phyloP scores from a whole-genome alignment of 2,797 vertebrate genomes.

The Gouania willdenowi region DNA sequence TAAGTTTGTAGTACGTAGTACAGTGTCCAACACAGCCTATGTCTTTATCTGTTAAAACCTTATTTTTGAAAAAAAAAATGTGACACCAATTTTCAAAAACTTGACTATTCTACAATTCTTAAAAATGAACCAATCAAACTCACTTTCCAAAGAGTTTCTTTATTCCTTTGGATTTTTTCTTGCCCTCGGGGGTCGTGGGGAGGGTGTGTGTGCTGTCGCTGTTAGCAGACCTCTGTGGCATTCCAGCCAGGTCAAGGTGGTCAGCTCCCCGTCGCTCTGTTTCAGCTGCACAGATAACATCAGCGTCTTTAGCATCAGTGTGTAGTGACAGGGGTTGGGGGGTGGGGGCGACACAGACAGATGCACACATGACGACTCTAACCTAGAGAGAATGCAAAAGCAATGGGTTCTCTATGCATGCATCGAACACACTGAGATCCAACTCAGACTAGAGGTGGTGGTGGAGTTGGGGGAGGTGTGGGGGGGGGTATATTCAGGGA shows the following conservation, averaged over 20 bases:
- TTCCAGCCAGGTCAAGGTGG: slow-evolving; percentile 86
- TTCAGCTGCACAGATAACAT: slow-evolving; percentile 80
- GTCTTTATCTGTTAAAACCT: too few species aligned
- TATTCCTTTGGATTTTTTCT: slow-evolving; percentile 92
- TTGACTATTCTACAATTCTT: too few species aligned
- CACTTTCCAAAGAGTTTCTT: slow-evolving; percentile 94
- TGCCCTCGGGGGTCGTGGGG: slow-evolving; percentile 85
- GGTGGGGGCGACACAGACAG: slow-evolving; percentile 4
- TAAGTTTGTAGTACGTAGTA: too few species aligned
- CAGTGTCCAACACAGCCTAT: too few species aligned
- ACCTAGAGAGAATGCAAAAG: slow-evolving; percentile 13
- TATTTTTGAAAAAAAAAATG: too few species aligned
- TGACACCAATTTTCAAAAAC: too few species aligned
- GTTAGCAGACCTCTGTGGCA: slow-evolving; percentile 78
- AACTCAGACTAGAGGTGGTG: slow-evolving; percentile 1
- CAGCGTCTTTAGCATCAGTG: slow-evolving; percentile 1
- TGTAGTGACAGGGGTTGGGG: slow-evolving; percentile 2
- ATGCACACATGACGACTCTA: slow-evolving; percentile 20
- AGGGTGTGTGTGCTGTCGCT: slow-evolving; percentile 79
- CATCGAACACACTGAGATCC: slow-evolving; percentile 11
- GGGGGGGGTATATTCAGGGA: background rate
- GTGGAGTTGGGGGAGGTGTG: too few species aligned
- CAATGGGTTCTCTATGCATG: slow-evolving; percentile 31
- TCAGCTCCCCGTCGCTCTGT: slow-evolving; percentile 86
- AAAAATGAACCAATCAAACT: too few species aligned